Evolutionary conservation across 2,888 invertebrate genomes (phyloP).

Genomic region (Gari tellinella): DNA sequence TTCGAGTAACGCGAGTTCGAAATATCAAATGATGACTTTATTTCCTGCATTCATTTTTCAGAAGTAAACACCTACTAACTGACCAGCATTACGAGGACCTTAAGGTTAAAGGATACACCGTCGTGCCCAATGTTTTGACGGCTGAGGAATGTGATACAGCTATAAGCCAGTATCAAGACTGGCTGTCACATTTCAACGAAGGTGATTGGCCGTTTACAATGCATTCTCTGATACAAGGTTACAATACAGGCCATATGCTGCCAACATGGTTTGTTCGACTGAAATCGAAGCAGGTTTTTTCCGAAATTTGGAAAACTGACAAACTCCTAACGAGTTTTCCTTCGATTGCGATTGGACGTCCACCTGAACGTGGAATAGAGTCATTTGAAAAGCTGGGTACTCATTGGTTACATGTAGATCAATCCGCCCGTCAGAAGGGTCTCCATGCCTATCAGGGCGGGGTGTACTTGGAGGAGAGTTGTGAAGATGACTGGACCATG

Average conservation of each 20-base stretch:
- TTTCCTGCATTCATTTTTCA: too few relatives aligned
- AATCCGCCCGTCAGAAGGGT: constrained; percentile 60
- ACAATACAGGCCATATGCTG: constrained; percentile 70
- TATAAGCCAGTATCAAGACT: constrained; percentile 62
- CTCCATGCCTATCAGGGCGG: constrained; percentile 75
- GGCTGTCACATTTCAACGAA: constrained; percentile 67
- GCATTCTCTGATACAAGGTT: constrained; percentile 73
- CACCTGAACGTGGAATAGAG: constrained; percentile 75
- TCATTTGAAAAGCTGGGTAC: constrained; percentile 37
- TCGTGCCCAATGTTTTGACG: constrained; percentile 65
- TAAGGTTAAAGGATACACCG: constrained; percentile 69
- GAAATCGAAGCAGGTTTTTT: constrained; percentile 72
- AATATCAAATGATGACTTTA: too few relatives aligned
- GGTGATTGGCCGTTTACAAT: constrained; percentile 62
- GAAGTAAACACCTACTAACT: too few relatives aligned
- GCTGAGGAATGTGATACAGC: constrained; percentile 64
- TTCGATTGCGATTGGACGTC: constrained; percentile 77
- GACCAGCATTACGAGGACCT: constrained; percentile 62
- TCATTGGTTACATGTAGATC: constrained; percentile 72
- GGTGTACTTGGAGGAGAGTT: constrained; percentile 69
- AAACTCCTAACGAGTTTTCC: constrained; percentile 76
- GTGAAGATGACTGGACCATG: constrained; percentile 66
- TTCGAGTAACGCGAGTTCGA: too few relatives aligned
- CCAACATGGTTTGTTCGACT: constrained; percentile 75
- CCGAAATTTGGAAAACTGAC: constrained; percentile 76